A percentile compares a stretch with the other conserved stretches of the same genome.
Conservation (phyloP, 2,797 vertebrate genomes). For the Chelonia mydas region DNA sequence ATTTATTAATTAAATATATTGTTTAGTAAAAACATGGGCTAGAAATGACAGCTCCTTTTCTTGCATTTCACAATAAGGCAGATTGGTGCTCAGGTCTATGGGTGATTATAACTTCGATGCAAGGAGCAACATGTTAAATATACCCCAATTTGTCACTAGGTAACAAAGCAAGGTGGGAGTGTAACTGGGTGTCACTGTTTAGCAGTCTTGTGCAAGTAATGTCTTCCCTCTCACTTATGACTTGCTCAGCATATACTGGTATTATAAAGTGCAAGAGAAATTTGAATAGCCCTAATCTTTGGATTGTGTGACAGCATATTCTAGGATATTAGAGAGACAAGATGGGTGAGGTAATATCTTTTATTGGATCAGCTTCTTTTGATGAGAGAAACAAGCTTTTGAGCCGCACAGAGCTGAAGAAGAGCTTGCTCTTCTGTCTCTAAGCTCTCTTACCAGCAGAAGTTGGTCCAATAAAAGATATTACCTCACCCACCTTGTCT, state of each 20-base stretch:
- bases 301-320: fast-evolving
- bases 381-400: too few species aligned
- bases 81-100: neutral
- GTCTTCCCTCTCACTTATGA: neutral
- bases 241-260: neutral
- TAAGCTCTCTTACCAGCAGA: neutral
- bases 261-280: neutral
- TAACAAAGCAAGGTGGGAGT: neutral
- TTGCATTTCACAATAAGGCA: neutral
- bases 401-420: too few species aligned
- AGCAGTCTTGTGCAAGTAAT: neutral
- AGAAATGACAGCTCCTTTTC: neutral
- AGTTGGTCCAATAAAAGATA: neutral
- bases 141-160: neutral
- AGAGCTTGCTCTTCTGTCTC: too few species aligned
- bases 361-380: too few species aligned
- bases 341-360: too few species aligned
- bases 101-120: neutral
- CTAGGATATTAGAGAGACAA: neutral
- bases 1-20: neutral
- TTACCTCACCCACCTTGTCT: too few species aligned
- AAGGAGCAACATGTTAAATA: neutral
- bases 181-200: neutral
- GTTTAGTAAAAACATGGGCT: neutral
- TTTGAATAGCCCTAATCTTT: neutral